Evolutionary conservation across 2,113 vertebrate genomes (phyloP).

Genomic region (Calyptommatus sinebrachiatus): DNA sequence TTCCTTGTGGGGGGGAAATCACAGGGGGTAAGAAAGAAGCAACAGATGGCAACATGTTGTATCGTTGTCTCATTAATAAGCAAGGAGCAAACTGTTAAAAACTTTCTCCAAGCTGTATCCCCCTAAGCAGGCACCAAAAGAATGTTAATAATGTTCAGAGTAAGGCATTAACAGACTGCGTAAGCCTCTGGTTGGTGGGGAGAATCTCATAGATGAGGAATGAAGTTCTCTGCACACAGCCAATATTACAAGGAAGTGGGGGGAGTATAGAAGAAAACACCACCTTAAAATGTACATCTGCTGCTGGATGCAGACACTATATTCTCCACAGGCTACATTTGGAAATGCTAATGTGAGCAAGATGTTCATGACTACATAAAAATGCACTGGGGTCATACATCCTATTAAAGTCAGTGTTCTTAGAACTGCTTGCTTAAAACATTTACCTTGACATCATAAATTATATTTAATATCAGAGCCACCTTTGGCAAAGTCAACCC

Average conservation of each 20-base stretch:
- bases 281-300: constrained; percentile 24
- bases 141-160: constrained; percentile 31
- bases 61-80: constrained; percentile 20
- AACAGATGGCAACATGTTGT: background rate
- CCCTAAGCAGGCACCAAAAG: constrained; percentile 24
- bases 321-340: constrained; percentile 52
- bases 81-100: constrained; percentile 20
- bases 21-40: background rate
- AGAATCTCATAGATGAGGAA: background rate
- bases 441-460: constrained; percentile 70
- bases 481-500: constrained; percentile 67
- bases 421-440: constrained; percentile 73
- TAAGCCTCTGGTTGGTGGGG: constrained; percentile 12
- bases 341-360: constrained; percentile 61
- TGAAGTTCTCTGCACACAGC: constrained; percentile 24
- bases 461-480: constrained; percentile 70
- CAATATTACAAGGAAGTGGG: constrained; percentile 10
- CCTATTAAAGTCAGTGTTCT: constrained; percentile 70
- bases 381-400: constrained; percentile 53
- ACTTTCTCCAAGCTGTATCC: constrained; percentile 15
- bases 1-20: background rate
- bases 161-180: constrained; percentile 1
- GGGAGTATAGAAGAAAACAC: background rate
- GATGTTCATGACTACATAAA: constrained; percentile 64
- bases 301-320: constrained; percentile 44